A percentile compares a stretch with the other conserved stretches of the same genome.
phyloP scores from a whole-genome alignment of 2,888 invertebrate genomes.

The Drosophila nr. perissopoda region DNA sequence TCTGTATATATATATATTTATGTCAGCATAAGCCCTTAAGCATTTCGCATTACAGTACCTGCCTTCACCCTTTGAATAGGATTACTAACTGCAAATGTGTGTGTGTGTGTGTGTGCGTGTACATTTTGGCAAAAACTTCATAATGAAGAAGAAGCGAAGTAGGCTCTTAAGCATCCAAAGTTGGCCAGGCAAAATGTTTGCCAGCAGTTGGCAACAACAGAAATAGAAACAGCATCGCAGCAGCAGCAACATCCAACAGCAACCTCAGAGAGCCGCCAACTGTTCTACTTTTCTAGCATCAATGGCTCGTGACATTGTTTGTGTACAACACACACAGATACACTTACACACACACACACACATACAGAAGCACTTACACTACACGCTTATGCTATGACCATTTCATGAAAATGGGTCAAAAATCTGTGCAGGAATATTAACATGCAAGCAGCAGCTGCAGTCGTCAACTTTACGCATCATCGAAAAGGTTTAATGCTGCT shows the following conservation, averaged over 20 bases:
- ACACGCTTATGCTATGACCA: conserved; percentile 32
- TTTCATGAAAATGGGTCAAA: conserved; percentile 19
- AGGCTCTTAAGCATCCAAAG: conserved; percentile 64
- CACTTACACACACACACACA: conserved; percentile 13
- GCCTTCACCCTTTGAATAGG: conserved; percentile 44
- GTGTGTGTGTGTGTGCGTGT: conserved; percentile 18
- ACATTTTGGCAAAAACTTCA: conserved; percentile 23
- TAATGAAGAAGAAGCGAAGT: conserved; percentile 6
- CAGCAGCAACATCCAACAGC: conserved; percentile 23
- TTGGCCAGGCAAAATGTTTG: conserved; percentile 74
- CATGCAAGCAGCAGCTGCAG: background rate
- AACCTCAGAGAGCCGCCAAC: conserved; percentile 55
- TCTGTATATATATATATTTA: background rate
- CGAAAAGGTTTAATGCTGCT: conserved; percentile 1
- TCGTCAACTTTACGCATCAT: conserved; percentile 15
- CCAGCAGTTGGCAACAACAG: conserved; percentile 72
- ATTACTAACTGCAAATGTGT: conserved; percentile 30
- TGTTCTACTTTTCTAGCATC: conserved; percentile 77
- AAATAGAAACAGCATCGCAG: conserved; percentile 40
- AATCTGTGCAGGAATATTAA: conserved; percentile 11
- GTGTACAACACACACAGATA: conserved; percentile 35
- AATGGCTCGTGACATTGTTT: conserved; percentile 82
- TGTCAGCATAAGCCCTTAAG: conserved; percentile 50
- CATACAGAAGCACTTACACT: background rate
- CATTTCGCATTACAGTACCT: conserved; percentile 61